These are phyloP conservation scores for Rhabditoides inermis DNA, from an alignment of 2,888 invertebrate species.

Conservation along the genomic window DNA sequence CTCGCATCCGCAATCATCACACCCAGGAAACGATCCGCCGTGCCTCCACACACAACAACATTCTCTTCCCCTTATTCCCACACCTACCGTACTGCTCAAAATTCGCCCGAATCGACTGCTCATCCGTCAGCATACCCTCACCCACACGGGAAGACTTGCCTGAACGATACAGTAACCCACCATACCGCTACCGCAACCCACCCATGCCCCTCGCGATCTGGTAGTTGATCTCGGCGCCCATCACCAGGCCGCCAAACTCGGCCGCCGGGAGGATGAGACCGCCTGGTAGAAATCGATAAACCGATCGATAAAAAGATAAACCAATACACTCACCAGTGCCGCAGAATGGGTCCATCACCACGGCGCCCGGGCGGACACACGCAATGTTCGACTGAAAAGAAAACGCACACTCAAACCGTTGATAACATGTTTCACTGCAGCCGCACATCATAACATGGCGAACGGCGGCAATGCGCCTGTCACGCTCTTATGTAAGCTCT, in stretches of 20 bases:
- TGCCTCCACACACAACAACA: neutral
- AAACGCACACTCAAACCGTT: no score
- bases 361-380: conserved; percentile 64
- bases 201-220: conserved; percentile 76
- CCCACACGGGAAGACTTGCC: conserved; percentile 56
- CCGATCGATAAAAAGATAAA: neutral
- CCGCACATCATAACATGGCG: no score
- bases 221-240: conserved; percentile 79
- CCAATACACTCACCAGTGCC: conserved; percentile 60
- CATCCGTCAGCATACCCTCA: conserved; percentile 59
- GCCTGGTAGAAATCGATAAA: conserved; percentile 24
- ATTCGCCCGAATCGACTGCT: conserved; percentile 80
- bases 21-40: conserved; percentile 65
- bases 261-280: conserved; percentile 75
- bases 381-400: conserved; percentile 82
- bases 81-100: conserved; percentile 73
- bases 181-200: neutral
- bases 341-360: conserved; percentile 89
- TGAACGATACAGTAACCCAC: conserved; percentile 17
- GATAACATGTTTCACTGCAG: no score
- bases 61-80: no score
- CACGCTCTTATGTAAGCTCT: neutral
- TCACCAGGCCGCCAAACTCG: conserved; percentile 75
- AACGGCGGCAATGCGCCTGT: neutral
- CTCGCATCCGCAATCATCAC: conserved; percentile 86